Percentiles rank a stretch among this genome's conserved stretches.
phyloP scores from a whole-genome alignment of 2,113 vertebrate genomes.

The Hippolais icterina region DNA sequence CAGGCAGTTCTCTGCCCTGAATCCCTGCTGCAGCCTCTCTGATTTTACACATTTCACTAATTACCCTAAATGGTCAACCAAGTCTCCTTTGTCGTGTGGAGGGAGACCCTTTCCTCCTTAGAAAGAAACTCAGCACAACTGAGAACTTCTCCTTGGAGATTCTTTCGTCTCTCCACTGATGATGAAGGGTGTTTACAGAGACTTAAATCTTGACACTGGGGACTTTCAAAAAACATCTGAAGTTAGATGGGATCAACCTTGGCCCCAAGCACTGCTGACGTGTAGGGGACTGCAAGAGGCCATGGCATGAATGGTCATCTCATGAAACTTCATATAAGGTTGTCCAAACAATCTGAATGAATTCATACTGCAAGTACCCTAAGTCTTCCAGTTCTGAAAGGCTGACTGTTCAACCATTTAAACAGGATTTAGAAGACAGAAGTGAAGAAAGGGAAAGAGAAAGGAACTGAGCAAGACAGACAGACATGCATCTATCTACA shows the following conservation, averaged over 20 bases:
- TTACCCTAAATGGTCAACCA: neutral
- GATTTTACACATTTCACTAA: neutral
- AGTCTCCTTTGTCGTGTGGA: neutral
- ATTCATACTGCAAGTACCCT: neutral
- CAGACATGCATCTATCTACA: neutral
- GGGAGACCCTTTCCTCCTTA: neutral
- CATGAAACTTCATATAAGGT: neutral
- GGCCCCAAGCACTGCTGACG: neutral
- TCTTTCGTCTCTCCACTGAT: neutral
- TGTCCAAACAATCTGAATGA: neutral
- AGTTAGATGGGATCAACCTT: neutral
- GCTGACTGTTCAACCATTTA: neutral
- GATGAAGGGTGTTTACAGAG: neutral
- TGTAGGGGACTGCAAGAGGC: neutral
- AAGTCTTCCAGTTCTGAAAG: neutral
- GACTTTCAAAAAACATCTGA: neutral
- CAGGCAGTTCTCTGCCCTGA: neutral
- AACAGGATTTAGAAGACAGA: neutral
- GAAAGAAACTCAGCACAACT: neutral
- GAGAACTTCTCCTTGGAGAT: neutral
- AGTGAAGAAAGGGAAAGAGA: neutral
- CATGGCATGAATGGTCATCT: neutral
- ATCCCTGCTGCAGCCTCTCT: neutral
- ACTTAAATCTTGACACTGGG: neutral
- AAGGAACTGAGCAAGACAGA: neutral